Percentiles rank a stretch among this genome's conserved stretches.
Evolutionary conservation across 2,113 vertebrate genomes (phyloP).

Genomic region (Pelecanoides urinatrix): DNA sequence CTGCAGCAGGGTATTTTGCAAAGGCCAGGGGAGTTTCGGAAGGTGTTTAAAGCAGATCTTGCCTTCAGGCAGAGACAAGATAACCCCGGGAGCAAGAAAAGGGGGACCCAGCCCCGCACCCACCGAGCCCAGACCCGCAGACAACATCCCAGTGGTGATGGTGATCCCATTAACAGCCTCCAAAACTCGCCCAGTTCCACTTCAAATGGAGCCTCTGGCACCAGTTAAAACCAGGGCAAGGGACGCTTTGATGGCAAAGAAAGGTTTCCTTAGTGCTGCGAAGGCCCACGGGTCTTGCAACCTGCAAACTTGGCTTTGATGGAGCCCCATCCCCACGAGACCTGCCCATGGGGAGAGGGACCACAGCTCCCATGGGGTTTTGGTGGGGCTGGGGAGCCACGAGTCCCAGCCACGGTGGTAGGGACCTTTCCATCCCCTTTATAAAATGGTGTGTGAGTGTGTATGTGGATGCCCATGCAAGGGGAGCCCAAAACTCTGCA

Average conservation of each 20-base stretch:
- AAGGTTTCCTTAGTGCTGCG: background rate
- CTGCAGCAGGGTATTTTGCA: background rate
- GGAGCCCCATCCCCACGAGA: fast-evolving
- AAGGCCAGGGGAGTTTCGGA: background rate
- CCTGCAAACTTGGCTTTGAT: background rate
- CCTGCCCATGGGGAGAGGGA: background rate
- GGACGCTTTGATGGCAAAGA: background rate
- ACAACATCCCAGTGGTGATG: background rate
- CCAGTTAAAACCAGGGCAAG: background rate
- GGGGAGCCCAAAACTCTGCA: background rate
- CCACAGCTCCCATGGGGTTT: background rate
- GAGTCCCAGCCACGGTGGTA: fast-evolving
- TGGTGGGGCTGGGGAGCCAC: fast-evolving
- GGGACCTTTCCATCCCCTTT: background rate
- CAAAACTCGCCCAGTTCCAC: background rate
- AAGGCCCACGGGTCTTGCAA: background rate
- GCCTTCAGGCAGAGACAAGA: background rate
- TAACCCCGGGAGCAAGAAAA: background rate
- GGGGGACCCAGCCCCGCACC: background rate
- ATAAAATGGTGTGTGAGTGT: background rate
- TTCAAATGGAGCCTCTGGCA: background rate
- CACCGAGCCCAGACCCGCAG: fast-evolving
- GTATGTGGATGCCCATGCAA: too few relatives aligned
- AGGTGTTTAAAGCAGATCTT: background rate
- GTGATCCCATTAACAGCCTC: background rate